Evolutionary conservation across 2,113 vertebrate species (phyloP).

Genomic region (Tricholaema leucomelas): DNA sequence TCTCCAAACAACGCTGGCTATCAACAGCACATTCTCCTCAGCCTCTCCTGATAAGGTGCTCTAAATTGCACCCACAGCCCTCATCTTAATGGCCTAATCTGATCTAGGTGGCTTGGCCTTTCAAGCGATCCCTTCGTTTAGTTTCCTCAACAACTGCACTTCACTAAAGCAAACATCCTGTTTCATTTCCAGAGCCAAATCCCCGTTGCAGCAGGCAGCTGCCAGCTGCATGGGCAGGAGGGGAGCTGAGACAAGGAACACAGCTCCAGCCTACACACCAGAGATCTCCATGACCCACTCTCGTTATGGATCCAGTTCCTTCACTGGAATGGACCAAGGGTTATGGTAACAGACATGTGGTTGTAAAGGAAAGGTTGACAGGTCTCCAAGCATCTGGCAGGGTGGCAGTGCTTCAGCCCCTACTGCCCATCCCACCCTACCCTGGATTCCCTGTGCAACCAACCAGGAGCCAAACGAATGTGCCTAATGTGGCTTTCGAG

Average conservation of each 20-base stretch:
- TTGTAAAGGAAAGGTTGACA: neutral
- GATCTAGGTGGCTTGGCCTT: neutral
- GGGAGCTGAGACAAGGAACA: accelerated
- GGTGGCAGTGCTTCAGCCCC: neutral
- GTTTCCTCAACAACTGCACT: slow-evolving; percentile 48
- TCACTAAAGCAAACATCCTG: slow-evolving; percentile 63
- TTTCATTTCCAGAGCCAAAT: neutral
- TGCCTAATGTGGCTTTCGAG: accelerated
- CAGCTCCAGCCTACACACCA: accelerated
- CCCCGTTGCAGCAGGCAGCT: neutral
- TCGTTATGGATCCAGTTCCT: accelerated
- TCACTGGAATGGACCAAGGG: neutral
- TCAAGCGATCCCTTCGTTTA: neutral
- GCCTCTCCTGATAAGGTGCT: neutral
- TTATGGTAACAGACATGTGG: accelerated
- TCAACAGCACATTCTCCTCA: neutral
- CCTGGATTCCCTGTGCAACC: accelerated
- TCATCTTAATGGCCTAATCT: neutral
- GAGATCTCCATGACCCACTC: neutral
- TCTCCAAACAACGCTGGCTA: neutral
- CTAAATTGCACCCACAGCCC: neutral
- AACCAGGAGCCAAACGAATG: accelerated
- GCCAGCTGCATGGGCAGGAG: neutral
- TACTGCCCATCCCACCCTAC: neutral
- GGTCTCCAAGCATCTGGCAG: neutral